phyloP scores from a whole-genome alignment of 2,888 invertebrate species.

The Ligdia adustata region DNA sequence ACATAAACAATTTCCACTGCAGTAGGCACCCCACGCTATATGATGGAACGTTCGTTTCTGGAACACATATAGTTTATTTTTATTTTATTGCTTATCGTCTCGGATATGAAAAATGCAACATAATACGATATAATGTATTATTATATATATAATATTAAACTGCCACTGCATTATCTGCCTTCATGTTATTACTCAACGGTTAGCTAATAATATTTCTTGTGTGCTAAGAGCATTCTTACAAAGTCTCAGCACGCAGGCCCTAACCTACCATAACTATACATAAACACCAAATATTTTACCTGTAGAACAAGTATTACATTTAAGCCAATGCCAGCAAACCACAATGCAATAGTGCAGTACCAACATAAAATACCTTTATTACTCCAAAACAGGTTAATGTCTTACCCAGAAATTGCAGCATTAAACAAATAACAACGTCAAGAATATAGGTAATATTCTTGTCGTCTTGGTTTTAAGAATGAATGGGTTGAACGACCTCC shows the following conservation, averaged over 20 bases:
- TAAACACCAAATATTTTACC: slow-evolving; percentile 1
- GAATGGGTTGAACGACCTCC: slow-evolving; percentile 55
- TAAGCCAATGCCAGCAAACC: slow-evolving; percentile 32
- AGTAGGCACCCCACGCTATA: slow-evolving; percentile 41
- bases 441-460: slow-evolving; percentile 16
- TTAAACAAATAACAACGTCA: neutral
- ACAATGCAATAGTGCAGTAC: slow-evolving; percentile 15
- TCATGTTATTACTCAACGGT: too few species aligned
- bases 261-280: neutral
- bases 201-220: too few species aligned
- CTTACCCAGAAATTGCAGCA: too few species aligned
- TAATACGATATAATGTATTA: too few species aligned
- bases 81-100: too few species aligned
- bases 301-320: slow-evolving; percentile 11
- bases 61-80: slow-evolving; percentile 30
- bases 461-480: slow-evolving; percentile 43
- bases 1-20: slow-evolving; percentile 37
- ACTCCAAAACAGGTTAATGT: slow-evolving; percentile 32
- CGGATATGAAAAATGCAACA: too few species aligned
- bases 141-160: too few species aligned
- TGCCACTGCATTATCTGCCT: too few species aligned
- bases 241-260: neutral
- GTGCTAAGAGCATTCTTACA: too few species aligned
- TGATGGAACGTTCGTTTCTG: slow-evolving; percentile 56
- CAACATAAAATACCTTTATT: slow-evolving; percentile 41